Base-by-base conservation (phyloP, 2,888 invertebrate genomes). In the Antheraea yamamai region DNA sequence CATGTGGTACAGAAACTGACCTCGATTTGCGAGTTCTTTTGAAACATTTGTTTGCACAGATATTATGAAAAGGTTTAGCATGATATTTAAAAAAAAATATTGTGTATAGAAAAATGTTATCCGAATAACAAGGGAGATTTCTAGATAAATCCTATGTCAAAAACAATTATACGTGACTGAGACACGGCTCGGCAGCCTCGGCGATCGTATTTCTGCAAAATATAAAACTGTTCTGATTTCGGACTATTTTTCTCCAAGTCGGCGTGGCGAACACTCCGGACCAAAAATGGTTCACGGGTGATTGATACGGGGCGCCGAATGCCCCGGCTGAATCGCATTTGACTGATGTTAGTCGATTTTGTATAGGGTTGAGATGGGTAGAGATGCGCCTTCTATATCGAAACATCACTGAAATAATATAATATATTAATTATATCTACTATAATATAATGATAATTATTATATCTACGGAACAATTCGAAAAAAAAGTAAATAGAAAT, bases 321-420 rank as follows among this genome's bases (percentile, higher is more conserved):
- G 78, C 78, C 75, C 74, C 77, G 81, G 79, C 79, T 79, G 78
- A 83, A 82, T 81, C 78, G 79, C 55, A 76, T 80, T 81, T 83
- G 84, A 84, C 78, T 79, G 82, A 82, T 82, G 81, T 80, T 81
- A 82, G 79, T 79, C 84, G 81, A 82, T 85, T 83, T 81, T 80
- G 82, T 81, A 83, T 84, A 82, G 85, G 81, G 78, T 79, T 72
- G 77, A 77, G 77, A 76, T 70, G 39, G 47, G 39, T 71, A 61
- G 74, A 47, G 61, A 70, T 30, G 74, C n/a, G 23, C 23, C 20
- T 20, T n/a, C 23, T 58, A n/a, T 66, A 30, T 66, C 64, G 64
- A n/a, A n/a, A n/a, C n/a, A n/a, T n/a, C n/a, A n/a, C n/a, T n/a
- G n/a, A n/a, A n/a, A n/a, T n/a, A n/a, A n/a, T n/a, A n/a, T n/a